Evolutionary conservation across 2,113 vertebrate genomes (phyloP), one percentile per base, ranked within the genome.

Genomic region (Macrotus californicus): DNA sequence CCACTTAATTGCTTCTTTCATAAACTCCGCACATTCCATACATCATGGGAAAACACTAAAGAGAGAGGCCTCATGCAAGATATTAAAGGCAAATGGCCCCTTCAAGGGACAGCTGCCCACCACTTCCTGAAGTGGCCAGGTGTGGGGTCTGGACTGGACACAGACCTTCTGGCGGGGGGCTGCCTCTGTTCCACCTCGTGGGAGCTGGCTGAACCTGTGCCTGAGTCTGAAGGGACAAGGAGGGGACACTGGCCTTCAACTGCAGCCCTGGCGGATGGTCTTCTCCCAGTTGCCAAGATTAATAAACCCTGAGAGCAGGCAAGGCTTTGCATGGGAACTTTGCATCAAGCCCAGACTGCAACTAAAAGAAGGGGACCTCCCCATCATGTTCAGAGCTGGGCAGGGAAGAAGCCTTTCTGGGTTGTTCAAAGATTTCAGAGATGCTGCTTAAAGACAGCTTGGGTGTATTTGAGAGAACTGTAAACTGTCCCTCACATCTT

Each of bases 1-100:
- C 64, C 81, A 96, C 46, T 91, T 96, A 95, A 97, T 93, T 95
- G 43, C 66, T 96, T 97, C 94, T 97, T 98, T 96, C 93, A 96
- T 95, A 96, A 98, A 96, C 86, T 92, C 89, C 90, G 48, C 87
- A 79, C 59, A 75, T 96, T 94, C 69, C 46, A 96, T 93, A 93
- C 19, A 85, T 89, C 66, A 94, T 69, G 82, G 73, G 81, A 93
- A 96, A 97, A 94, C 81, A 90, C 94, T 31, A 95, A 97, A 96
- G 79, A 97, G 89, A 59, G 29, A 11, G 56, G 94, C 70, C 75
- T 43, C 48, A 36, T 77, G 95, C 26, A 84, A 95, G 94, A 90
- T 93, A 95, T 77, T 89, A 81, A 96, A 97, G 88, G 72, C 70
- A 76, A 97, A 97, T 92, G 72, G 12, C 82, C 41, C 89, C 61